phyloP scores from a whole-genome alignment of 2,797 vertebrate species.

The Aldrovandia affinis region DNA sequence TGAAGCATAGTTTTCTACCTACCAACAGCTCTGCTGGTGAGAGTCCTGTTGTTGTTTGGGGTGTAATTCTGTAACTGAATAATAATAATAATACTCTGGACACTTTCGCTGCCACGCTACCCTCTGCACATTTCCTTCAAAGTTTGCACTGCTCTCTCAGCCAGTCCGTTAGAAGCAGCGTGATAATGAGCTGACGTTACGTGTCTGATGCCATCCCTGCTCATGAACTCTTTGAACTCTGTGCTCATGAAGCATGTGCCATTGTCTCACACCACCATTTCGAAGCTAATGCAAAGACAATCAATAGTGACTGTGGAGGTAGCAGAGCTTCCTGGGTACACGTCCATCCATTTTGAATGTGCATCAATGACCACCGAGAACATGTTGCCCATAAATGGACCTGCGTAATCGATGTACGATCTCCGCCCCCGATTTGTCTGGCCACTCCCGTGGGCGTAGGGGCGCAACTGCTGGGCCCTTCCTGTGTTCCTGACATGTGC shows the following conservation, averaged over 20 bases:
- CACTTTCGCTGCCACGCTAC: conserved; percentile 21
- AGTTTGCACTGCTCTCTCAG: not conserved
- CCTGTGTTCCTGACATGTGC: conserved; percentile 16
- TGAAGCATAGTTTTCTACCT: conserved; percentile 11
- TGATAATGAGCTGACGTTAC: not conserved
- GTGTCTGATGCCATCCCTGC: not conserved
- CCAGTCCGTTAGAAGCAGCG: not conserved
- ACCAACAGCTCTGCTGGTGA: conserved; percentile 32
- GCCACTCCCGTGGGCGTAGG: conserved; percentile 30
- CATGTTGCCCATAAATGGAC: conserved; percentile 33
- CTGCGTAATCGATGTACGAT: conserved; percentile 31
- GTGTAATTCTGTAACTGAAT: conserved; percentile 29
- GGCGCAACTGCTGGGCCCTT: not conserved
- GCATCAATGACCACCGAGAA: conserved; percentile 38
- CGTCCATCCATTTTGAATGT: conserved; percentile 43
- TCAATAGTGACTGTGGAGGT: conserved; percentile 30
- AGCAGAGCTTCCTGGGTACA: not conserved
- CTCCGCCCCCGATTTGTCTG: conserved; percentile 24
- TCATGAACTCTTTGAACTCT: conserved; percentile 18
- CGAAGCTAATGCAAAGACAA: conserved; percentile 32
- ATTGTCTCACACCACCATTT: conserved; percentile 34
- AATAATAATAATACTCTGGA: not conserved
- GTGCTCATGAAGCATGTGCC: conserved; percentile 30
- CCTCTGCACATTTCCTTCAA: conserved; percentile 25
- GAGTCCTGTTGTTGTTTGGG: conserved; percentile 21